Base-by-base conservation (phyloP, 2,113 vertebrate genomes). In the Thunnus maccoyii region DNA sequence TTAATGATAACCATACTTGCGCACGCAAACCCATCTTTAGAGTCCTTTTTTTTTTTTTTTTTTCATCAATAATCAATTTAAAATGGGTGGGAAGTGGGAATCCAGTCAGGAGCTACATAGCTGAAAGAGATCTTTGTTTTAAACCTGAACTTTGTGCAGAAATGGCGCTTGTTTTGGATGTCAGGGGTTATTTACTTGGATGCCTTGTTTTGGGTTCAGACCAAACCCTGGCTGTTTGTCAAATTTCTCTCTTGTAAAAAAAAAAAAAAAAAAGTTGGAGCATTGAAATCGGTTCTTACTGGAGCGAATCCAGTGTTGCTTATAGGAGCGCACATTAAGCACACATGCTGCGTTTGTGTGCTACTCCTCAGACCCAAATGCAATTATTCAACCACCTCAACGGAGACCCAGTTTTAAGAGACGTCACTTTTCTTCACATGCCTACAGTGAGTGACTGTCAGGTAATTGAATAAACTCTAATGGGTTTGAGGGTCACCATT, bases 61-160 rank as follows among this genome's bases (percentile, higher is more conserved):
- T 13, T 63, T 11, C 72, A 81, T 78, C 78, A 32, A 25, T 90
- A 89, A 92, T 88, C 73, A 70, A 73, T 89, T 88, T 86, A 61
- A 77, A 78, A 76, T 77, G 78, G 69, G 13, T 73, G 17, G 79
- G 27, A 72, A 69, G 63, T 18, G 3, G 44, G 27, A 65, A 74
- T 69, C 71, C 14, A 54, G 25, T 69, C 72, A 50, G 57, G 47
- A 66, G 36, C 46, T n/a, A 2, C 9, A 1, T 36, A 1, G 25
- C 78, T 91, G 74, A 92, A 90, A 57, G 82, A 60, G 56, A 25
- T 22, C 77, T 68, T 88, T 91, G 86, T 93, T 86, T 76, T 51
- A 67, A 82, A 82, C 30, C 8, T 87, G 80, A 87, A 87, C 88
- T 76, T 83, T 85, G 65, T 75, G 84, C 86, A 75, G 66, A 65